A percentile compares a stretch with the other conserved stretches of the same genome.
Conservation (phyloP, 2,113 vertebrate genomes). For the Perognathus longimembris region DNA sequence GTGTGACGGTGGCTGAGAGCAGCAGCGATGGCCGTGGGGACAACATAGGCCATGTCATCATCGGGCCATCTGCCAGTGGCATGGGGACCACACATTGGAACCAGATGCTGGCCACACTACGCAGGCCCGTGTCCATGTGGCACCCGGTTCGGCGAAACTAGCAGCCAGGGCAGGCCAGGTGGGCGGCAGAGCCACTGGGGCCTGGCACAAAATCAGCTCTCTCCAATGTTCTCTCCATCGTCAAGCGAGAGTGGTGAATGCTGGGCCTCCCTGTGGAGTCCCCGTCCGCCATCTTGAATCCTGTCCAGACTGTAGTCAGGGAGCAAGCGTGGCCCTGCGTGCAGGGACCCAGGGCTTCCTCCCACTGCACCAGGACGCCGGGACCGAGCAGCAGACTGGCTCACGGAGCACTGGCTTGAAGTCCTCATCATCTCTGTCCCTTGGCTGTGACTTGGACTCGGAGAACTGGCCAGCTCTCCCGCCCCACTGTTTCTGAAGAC, state of each 20-base stretch:
- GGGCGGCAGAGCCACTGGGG: not conserved
- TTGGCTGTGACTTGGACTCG: not conserved
- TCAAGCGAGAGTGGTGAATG: conserved; percentile 16
- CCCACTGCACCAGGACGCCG: not conserved
- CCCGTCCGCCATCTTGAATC: conserved; percentile 20
- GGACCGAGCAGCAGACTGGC: not conserved
- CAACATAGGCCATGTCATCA: conserved; percentile 96
- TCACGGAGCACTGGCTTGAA: not conserved
- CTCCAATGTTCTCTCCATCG: not conserved
- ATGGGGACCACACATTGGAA: conserved; percentile 99
- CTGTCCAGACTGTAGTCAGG: not conserved
- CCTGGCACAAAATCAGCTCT: not conserved
- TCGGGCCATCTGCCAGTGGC: conserved; percentile 94
- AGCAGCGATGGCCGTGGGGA: conserved; percentile 93
- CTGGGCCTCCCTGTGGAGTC: not conserved
- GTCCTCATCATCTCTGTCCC: not conserved
- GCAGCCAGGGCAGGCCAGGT: not conserved
- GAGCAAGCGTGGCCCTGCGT: not conserved
- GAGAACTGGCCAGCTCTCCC: not conserved
- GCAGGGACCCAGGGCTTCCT: not conserved
- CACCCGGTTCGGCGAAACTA: conserved; percentile 94
- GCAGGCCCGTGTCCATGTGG: conserved; percentile 99
- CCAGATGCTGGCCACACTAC: conserved; percentile 98
- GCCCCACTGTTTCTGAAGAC: not conserved
- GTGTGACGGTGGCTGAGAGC: conserved; percentile 95